A percentile compares a stretch with the other conserved stretches of the same genome.
Evolutionary conservation across 1,140 invertebrate species (phyloP).

Genomic region (Chionoecetes opilio): DNA sequence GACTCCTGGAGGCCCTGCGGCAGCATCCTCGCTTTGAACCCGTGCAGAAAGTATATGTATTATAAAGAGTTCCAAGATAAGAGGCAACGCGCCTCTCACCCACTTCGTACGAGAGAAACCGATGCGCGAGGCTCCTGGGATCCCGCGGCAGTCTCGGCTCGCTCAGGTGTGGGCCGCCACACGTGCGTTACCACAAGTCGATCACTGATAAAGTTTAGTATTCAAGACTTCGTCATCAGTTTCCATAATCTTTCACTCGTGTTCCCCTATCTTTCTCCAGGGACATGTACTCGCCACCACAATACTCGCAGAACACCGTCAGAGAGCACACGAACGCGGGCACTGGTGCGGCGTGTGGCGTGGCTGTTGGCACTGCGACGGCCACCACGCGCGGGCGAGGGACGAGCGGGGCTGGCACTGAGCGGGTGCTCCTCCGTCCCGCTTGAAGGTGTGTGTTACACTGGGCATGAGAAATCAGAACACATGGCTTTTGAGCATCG

Average conservation of each 20-base stretch:
- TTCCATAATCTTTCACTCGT: neutral
- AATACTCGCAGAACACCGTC: neutral
- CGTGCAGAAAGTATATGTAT: neutral
- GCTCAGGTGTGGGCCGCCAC: neutral
- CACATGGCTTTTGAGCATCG: constrained; percentile 79
- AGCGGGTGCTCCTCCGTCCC: constrained; percentile 65
- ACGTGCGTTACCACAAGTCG: neutral
- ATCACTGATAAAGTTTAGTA: neutral
- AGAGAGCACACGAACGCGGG: neutral
- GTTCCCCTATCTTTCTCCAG: neutral
- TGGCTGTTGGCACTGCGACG: constrained; percentile 22
- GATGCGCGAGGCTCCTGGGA: neutral
- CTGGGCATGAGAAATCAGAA: constrained; percentile 79
- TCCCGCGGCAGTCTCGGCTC: neutral
- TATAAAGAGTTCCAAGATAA: neutral
- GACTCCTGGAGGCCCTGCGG: constrained; percentile 69
- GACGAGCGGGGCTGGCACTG: constrained; percentile 68
- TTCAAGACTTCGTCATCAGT: constrained; percentile 7
- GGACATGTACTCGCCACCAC: neutral
- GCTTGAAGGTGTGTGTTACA: constrained; percentile 78
- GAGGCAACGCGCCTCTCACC: neutral
- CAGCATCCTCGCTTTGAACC: constrained; percentile 52
- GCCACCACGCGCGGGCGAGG: constrained; percentile 54
- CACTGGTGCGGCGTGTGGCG: constrained; percentile 18
- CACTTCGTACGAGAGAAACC: neutral